Base-by-base conservation (phyloP, 2,888 invertebrate species). In the Thecocarcelia acutangulata region DNA sequence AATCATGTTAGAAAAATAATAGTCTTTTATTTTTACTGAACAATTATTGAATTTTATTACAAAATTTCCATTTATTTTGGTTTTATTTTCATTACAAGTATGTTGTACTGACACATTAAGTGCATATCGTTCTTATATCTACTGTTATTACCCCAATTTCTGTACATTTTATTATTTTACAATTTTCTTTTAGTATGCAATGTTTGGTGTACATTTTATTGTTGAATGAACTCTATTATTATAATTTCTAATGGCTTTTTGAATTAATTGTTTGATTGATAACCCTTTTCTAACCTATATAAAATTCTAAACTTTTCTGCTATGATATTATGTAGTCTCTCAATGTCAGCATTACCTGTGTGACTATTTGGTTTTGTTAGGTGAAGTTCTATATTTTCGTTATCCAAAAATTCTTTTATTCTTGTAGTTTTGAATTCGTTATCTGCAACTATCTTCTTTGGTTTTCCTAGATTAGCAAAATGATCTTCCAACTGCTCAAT, bases 341-440 rank as follows among this genome's bases (percentile, higher is more conserved):
- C 33, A 33, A 33, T 9, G 8, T 33, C 33, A 6, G 33, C 33
- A 33, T 33, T 33, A 8, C 33, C 33, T 1, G 33, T 33, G 8
- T 33, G 33, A 8, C 44, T 44, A 8, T 44, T 44, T 1, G 44
- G 44, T 8, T 44, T 44, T 3, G 13, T 44, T 44, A 44, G 44
- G 6, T 44, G 44, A 44, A 44, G 44, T 44, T 44, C n/a, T 44
- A 44, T n/a, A 44, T 44, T n/a, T 44, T 44, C 44, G 2, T 44
- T 44, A 6, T 44, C n/a, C 13, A 44, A 44, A 44, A 44, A n/a
- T n/a, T 15, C 44, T 44, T n/a, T 44, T 33, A 33, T 33, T 9
- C 68, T 72, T 61, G 48, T 33, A n/a, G 76, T 52, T 50, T 83
- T 84, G 46, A 84, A 84, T 80, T 85, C 84, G 63, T 84, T 84